phyloP scores from a whole-genome alignment of 2,113 vertebrate species.

The Lagopus leucura region DNA sequence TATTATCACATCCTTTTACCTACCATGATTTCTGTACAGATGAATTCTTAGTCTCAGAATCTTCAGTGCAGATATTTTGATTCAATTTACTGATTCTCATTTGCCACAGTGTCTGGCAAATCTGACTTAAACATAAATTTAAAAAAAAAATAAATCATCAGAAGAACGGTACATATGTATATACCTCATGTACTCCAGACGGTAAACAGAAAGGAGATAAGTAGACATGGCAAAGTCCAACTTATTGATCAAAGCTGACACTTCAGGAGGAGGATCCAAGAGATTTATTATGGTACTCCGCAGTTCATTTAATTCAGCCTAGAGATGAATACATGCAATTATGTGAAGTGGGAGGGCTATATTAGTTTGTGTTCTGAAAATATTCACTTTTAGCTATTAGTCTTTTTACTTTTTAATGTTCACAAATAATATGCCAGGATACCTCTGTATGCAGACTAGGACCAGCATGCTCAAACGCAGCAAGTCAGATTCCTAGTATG shows the following conservation, averaged over 20 bases:
- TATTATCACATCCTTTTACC: neutral
- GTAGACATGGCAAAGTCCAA: conserved; percentile 98
- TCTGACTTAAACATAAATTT: neutral
- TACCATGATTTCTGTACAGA: neutral
- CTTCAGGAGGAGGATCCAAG: conserved; percentile 92
- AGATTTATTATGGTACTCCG: conserved; percentile 93
- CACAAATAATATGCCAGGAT: neutral
- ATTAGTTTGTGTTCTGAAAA: neutral
- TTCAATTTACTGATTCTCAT: neutral
- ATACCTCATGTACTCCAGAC: conserved; percentile 96
- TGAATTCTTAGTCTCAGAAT: neutral
- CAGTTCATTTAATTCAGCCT: conserved; percentile 93
- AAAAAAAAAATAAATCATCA: neutral
- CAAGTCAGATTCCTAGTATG: neutral
- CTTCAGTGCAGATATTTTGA: neutral
- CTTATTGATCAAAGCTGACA: conserved; percentile 92
- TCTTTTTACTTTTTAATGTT: neutral
- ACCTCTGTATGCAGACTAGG: neutral
- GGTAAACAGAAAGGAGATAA: conserved; percentile 94
- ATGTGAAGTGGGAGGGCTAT: neutral
- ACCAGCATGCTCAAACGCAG: neutral
- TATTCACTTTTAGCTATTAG: neutral
- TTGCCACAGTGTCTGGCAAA: neutral
- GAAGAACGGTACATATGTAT: neutral
- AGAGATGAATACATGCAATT: neutral